Percentiles rank a stretch among this genome's conserved stretches.
These are phyloP conservation scores for Vanessa cardui DNA, from an alignment of 2,888 invertebrate genomes.

Conservation along the genomic window DNA sequence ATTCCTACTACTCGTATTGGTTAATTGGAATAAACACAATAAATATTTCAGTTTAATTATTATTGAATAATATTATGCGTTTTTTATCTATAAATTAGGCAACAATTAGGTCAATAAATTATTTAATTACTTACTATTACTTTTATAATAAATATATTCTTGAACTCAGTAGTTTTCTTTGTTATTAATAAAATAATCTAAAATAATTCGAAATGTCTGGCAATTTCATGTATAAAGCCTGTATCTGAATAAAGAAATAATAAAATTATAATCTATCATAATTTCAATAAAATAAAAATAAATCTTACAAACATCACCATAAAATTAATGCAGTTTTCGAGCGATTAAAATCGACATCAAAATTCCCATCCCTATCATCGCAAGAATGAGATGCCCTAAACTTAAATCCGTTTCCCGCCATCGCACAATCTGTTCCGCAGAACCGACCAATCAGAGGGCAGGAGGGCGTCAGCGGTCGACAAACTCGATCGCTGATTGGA, in stretches of 20 bases:
- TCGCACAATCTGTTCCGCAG: constrained; percentile 72
- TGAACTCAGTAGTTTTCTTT: not conserved
- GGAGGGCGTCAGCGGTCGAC: constrained; percentile 69
- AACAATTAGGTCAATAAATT: not conserved
- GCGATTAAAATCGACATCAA: not conserved
- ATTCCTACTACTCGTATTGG: too few species aligned
- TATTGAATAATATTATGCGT: not conserved
- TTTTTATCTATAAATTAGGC: not conserved
- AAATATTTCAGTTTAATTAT: not conserved
- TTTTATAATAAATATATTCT: too few species aligned
- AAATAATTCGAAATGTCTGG: not conserved
- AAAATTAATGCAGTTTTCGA: not conserved
- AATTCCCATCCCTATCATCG: constrained; percentile 54
- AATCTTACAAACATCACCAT: not conserved
- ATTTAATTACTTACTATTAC: not conserved
- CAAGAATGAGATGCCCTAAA: constrained; percentile 78
- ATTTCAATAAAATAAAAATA: not conserved
- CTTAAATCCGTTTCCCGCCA: constrained; percentile 75
- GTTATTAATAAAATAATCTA: not conserved
- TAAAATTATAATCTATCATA: not conserved
- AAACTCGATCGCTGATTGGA: constrained; percentile 64
- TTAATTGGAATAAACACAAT: not conserved
- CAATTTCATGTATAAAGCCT: not conserved
- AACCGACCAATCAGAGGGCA: constrained; percentile 64
- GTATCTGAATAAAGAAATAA: not conserved